Conservation (phyloP, 2,888 invertebrate genomes). For the Watsonalla cultraria region DNA sequence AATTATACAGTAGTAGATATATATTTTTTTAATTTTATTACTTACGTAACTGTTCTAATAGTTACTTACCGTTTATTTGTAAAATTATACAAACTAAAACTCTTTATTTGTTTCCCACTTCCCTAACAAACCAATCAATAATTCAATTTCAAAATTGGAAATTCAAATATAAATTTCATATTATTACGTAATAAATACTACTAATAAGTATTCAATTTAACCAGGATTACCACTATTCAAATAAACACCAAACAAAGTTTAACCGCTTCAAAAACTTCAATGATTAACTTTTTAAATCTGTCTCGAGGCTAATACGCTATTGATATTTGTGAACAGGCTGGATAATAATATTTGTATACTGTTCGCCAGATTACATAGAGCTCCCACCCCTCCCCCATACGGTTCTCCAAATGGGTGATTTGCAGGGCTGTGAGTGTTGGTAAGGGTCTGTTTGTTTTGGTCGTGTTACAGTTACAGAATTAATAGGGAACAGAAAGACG, state of each 20-base stretch:
- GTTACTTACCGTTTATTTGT: no score
- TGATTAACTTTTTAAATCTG: conserved; percentile 74
- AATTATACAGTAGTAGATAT: no score
- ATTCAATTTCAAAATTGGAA: no score
- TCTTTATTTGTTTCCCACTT: no score
- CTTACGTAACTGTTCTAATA: no score
- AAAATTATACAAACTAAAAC: no score
- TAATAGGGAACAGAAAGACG: no score
- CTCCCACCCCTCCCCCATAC: conserved; percentile 29
- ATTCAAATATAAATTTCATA: no score
- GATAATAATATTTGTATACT: conserved; percentile 77
- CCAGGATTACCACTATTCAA: conserved; percentile 18
- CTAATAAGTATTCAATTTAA: background rate
- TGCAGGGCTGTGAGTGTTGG: conserved; percentile 26
- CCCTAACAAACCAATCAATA: no score
- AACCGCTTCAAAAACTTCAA: conserved; percentile 45
- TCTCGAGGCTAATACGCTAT: conserved; percentile 72
- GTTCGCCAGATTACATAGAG: conserved; percentile 44
- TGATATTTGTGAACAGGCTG: conserved; percentile 76
- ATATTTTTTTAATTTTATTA: no score
- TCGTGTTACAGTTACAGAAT: conserved; percentile 6
- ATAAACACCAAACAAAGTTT: conserved; percentile 45
- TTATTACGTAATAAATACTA: background rate
- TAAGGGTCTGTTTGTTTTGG: conserved; percentile 28
- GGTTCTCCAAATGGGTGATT: conserved; percentile 11